phyloP scores from a whole-genome alignment of 2,797 vertebrate species.

The Poecilia gillii region DNA sequence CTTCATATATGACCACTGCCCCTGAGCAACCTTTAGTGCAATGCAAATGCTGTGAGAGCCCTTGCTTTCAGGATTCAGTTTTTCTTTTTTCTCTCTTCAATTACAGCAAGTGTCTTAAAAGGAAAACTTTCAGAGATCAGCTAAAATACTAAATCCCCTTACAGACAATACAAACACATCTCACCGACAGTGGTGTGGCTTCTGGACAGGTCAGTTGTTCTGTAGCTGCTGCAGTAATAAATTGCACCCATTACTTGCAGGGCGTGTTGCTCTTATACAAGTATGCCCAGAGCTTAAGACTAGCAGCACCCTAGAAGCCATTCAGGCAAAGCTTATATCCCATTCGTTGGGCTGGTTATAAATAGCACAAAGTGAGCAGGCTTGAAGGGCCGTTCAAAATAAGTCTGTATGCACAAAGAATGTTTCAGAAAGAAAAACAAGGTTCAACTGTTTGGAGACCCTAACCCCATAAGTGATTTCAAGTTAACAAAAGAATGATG shows the following conservation, averaged over 20 bases:
- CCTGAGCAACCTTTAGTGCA: neutral
- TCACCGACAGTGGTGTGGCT: conserved; percentile 2
- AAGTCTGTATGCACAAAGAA: conserved; percentile 44
- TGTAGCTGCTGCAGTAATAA: conserved; percentile 35
- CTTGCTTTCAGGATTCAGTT: neutral
- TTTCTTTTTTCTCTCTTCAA: conserved; percentile 16
- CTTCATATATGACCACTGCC: conserved; percentile 8
- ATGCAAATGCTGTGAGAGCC: conserved; percentile 13
- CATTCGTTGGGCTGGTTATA: conserved; percentile 70
- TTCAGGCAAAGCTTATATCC: conserved; percentile 76
- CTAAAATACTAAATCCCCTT: conserved; percentile 7
- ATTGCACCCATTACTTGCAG: conserved; percentile 46
- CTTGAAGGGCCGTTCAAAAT: conserved; percentile 70
- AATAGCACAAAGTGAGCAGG: conserved; percentile 74
- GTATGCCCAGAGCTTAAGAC: conserved; percentile 48
- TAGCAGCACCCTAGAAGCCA: conserved; percentile 67
- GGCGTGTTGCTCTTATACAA: conserved; percentile 31
- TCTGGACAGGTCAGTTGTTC: conserved; percentile 47
- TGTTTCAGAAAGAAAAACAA: conserved; percentile 22
- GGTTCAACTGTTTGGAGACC: conserved; percentile 14
- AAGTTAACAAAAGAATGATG: conserved; percentile 7
- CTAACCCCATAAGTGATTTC: neutral
- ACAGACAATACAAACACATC: conserved; percentile 1
- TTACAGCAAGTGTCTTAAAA: conserved; percentile 4
- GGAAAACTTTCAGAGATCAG: neutral